Base-by-base conservation (phyloP, 2,113 vertebrate genomes). In the Caranx ignobilis region DNA sequence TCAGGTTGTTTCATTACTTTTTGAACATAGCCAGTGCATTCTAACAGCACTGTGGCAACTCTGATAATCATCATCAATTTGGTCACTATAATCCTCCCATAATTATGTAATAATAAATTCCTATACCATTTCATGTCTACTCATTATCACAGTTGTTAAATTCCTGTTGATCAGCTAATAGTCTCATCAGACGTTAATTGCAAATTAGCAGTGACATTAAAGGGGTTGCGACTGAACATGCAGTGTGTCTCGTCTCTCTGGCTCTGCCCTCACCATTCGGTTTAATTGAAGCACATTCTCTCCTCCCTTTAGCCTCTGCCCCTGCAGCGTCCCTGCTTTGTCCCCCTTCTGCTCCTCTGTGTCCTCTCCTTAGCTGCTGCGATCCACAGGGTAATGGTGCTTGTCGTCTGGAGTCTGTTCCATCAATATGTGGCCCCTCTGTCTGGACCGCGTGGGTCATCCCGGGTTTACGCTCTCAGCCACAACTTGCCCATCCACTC, bases 331-430 rank as follows among this genome's bases (percentile, higher is more conserved):
- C 71, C 56, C 68, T 56, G 55, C 19, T 61, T 11, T 69, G 31
- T 65, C 39, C 61, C 62, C 64, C 48, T 60, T 60, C 18, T 77
- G 75, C 81, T 78, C 75, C 72, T 61, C 41, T 18, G 8, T 85
- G 75, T 71, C 85, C 82, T 87, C 74, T 86, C 80, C 77, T 82
- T 73, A 82, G 86, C 74, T 68, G 54, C 80, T 60, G 67, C 2
- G 4, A 76, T 85, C 84, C 80, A 81, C 73, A 64, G 84, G 77
- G 85, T 91, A 91, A 91, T 90, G 79, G 71, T 73, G 87, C 79
- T 84, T 91, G 83, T 90, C 57, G 35, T 81, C 88, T 89, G 77
- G 63, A 86, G 79, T 86, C 75, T 79, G 81, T 75, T 88, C 79
- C 81, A 77, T 88, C 84, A 68, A 75, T 81, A 85, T 66, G 45